Conservation (phyloP, 1,140 invertebrate species). For the Ceratitis capitata region DNA sequence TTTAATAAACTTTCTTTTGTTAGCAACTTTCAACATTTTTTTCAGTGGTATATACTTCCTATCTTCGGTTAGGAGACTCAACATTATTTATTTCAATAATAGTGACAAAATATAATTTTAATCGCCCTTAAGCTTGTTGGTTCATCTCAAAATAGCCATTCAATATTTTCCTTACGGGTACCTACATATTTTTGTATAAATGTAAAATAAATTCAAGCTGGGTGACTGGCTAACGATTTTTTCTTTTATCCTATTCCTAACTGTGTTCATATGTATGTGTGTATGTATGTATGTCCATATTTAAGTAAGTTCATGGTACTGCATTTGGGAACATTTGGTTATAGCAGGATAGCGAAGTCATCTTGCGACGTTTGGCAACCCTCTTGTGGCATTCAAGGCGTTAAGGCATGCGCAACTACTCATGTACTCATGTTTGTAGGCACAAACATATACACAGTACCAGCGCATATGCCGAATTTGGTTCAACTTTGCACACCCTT, state of each 20-base stretch:
- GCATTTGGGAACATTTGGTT: background rate
- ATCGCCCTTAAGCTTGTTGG: too few species aligned
- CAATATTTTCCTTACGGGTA: too few species aligned
- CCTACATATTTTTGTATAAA: too few species aligned
- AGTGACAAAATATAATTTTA: too few species aligned
- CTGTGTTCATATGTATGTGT: background rate
- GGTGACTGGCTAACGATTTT: background rate
- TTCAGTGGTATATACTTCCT: too few species aligned
- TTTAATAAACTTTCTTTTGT: too few species aligned
- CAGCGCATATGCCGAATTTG: background rate
- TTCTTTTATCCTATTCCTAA: background rate
- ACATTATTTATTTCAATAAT: too few species aligned
- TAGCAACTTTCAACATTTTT: too few species aligned
- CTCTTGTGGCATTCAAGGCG: conserved; percentile 40
- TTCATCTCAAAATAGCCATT: too few species aligned
- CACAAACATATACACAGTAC: background rate
- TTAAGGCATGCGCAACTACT: conserved; percentile 45
- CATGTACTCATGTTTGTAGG: background rate
- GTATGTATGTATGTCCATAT: background rate
- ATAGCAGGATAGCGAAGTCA: background rate
- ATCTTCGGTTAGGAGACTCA: too few species aligned
- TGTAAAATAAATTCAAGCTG: too few species aligned
- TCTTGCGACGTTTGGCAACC: background rate
- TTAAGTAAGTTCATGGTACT: background rate
- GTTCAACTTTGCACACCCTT: background rate